phyloP scores from a whole-genome alignment of 2,113 vertebrate genomes.

The Rhinolophus sinicus region DNA sequence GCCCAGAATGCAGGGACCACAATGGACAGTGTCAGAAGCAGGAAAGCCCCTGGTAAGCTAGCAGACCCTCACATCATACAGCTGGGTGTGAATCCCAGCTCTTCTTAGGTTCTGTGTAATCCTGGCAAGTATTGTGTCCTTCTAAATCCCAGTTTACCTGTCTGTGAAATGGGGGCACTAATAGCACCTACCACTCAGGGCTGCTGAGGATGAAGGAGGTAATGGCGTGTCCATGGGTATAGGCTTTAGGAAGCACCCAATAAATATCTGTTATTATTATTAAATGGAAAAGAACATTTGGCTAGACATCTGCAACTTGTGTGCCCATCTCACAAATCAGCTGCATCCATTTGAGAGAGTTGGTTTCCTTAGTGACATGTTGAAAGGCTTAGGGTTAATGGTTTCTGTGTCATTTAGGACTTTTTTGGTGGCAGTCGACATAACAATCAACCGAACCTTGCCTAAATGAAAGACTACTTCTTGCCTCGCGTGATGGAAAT shows the following conservation, averaged over 20 bases:
- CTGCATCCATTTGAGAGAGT: background rate
- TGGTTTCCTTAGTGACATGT: background rate
- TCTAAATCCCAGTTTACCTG: background rate
- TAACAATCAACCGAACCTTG: background rate
- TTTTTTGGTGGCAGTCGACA: background rate
- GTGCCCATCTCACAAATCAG: background rate
- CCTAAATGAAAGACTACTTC: background rate
- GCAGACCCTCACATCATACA: no score
- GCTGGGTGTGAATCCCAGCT: rapidly evolving
- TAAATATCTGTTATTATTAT: background rate
- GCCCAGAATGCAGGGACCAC: rapidly evolving
- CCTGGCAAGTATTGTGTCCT: background rate
- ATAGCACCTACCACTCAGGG: background rate
- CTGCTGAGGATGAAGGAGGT: background rate
- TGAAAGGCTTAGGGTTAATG: no score
- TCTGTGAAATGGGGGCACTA: background rate
- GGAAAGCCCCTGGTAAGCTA: background rate
- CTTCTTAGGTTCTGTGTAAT: no score
- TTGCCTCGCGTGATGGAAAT: background rate
- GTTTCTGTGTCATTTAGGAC: background rate
- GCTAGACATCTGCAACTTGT: background rate
- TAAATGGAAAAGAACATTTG: background rate
- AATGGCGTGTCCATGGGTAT: background rate
- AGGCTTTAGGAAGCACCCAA: background rate
- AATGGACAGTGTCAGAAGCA: background rate